Base-by-base conservation (phyloP, 2,888 invertebrate species). In the Epistrophe eligans region DNA sequence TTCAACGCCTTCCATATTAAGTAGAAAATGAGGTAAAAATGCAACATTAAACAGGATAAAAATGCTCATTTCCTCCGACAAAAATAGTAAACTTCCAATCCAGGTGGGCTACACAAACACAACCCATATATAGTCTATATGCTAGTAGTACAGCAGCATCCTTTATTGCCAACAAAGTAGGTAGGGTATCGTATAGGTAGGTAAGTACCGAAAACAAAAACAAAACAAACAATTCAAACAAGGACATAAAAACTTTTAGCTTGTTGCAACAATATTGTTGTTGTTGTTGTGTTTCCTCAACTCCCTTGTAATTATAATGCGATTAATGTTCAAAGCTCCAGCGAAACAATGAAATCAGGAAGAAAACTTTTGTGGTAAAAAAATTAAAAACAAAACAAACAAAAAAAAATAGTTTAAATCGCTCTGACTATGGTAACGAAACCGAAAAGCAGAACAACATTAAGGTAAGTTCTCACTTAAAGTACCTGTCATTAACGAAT, bases 241-340 rank as follows among this genome's bases (percentile, higher is more conserved):
- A 52, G 55, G 62, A 71, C 76, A 66, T 50, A 73, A 55, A 62
- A 73, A 85, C 60, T 81, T 79, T 67, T 48, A 85, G 85, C 73
- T 82, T 81, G 85, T 81, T 85, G 81, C 77, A 85, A 38, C 45
- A 19, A 82, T 67, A 67, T 45, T 74, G 55, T 55, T 55, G 57
- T n/a, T 24, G 58, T 66, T 55, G 57, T n/a, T 24, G 66, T 66
- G 64, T 66, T 84, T 55, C 50, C 35, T 66, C 72, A 48, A 60
- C 77, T 77, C 60, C 80, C 84, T 45, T 82, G 82, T 82, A 85
- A 85, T 85, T 85, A 85, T 85, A 82, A 85, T 85, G 77, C 85
- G 85, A 85, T 85, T 85, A 82, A 74, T 77, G 84, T 81, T 57
- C 19, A 76, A 80, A 60, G 45, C 66, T 35, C 48, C 1, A 50